phyloP scores from a whole-genome alignment of 2,888 invertebrate species.

The Molanna angustata region DNA sequence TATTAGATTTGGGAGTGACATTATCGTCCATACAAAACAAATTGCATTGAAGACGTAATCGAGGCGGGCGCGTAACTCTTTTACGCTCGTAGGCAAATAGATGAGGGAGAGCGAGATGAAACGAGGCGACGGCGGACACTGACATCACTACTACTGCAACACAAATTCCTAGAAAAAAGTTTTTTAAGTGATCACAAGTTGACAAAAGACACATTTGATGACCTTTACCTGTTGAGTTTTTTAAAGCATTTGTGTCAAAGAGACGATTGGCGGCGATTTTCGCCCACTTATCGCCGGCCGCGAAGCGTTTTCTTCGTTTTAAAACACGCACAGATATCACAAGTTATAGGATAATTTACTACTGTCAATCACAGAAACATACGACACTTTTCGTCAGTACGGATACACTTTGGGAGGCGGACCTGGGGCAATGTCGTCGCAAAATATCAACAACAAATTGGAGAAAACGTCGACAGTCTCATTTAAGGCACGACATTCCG shows the following conservation, averaged over 20 bases:
- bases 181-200: slow-evolving; percentile 21
- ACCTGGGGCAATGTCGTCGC: not conserved
- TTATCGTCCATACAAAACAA: slow-evolving; percentile 23
- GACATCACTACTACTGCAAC: slow-evolving; percentile 1
- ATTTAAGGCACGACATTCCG: slow-evolving; percentile 20
- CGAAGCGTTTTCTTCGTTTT: not conserved
- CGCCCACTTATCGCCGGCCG: not conserved
- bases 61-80: not conserved
- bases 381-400: slow-evolving; percentile 8
- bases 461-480: slow-evolving; percentile 20
- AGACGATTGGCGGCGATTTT: too few species aligned
- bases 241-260: not conserved
- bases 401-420: slow-evolving; percentile 9
- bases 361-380: slow-evolving; percentile 18
- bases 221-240: not conserved
- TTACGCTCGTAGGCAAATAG: not conserved
- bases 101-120: not conserved
- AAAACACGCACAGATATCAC: too few species aligned
- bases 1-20: slow-evolving; percentile 23
- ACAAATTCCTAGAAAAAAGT: slow-evolving; percentile 22
- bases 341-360: not conserved
- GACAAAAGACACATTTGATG: not conserved
- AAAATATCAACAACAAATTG: not conserved
- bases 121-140: not conserved
- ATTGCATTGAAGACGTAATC: slow-evolving; percentile 9